Base-by-base conservation (phyloP, 2,113 vertebrate genomes). In the Tympanuchus pallidicinctus region DNA sequence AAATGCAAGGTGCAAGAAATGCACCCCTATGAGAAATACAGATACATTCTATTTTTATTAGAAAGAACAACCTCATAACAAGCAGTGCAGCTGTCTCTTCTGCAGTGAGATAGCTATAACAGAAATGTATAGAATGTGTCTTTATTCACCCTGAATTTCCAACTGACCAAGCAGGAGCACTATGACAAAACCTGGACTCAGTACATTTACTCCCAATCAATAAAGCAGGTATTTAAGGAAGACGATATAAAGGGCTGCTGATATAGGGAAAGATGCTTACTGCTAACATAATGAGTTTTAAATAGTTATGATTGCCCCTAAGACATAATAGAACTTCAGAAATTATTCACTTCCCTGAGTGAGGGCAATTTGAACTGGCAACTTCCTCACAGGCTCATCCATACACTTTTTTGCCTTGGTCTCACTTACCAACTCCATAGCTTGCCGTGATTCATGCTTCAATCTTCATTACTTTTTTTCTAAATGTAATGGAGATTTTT, bases 1-100 rank as follows among this genome's bases (percentile, higher is more conserved):
- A 97, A 98, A 94, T 98, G 96, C 97, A 97, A 66, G 85, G 82
- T 88, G 54, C 32, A 69, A 88, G 25, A 52, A 67, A 50, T 12
- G 60, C 3, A 72, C 40, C 86, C 32, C 25, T 78, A 38, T 27
- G 36, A 77, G 38, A 60, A 87, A 90, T 12, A 88, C 27, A 22
- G 82, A 54, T 69, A 64, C 84, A 40, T 42, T 1, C 0, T 11
- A 42, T 2, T 22, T 19, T 71, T 82, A 42, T 61, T 20, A 95
- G 36, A 67, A 74, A 82, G 79, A 85, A 67, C 16, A 89, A 32
- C 16, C 10, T 9, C 18, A 20, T 21, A 74, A 59, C 40, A 86
- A 89, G 63, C 40, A 82, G 50, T n/a, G 19, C 7, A 45, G 64
- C 82, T 73, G 17, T 78, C 59, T 48, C 50, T 11, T 73, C 24